Evolutionary conservation across 2,797 vertebrate species (phyloP), one percentile per base, ranked within the genome.

Genomic region (Acanthiza pusilla): DNA sequence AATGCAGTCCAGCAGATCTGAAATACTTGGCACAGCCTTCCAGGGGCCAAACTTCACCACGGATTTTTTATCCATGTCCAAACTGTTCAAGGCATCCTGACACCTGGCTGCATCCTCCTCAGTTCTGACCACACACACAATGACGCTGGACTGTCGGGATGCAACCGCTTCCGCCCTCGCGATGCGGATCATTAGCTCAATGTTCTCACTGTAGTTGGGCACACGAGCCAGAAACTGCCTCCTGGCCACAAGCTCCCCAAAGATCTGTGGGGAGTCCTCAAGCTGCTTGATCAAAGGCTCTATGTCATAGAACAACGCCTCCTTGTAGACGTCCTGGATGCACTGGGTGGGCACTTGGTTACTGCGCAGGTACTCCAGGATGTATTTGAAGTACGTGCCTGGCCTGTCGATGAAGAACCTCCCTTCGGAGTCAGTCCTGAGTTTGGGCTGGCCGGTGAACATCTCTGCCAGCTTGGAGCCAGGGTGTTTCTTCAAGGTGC

Each of bases 11-110:
- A 99, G 96, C 72, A 99, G 97, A 86, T 99, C 99, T 5, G 77
- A 29, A 25, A 97, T 97, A 11, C 92, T 88, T 0, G 98, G 98
- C 0, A 93, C 70, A 5, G 98, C 98, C 57, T 98, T 99, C 99
- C 99, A 99, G 7, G 99, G 99, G 5, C 99, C 99, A 8, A 99
- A 99, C 11, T 98, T 99, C 96, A 99, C 99, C 85, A 99, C 98
- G 0, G 99, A 99, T 55, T 98, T 98, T 94, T 98, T 99, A 21
- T 97, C 97, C 2, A 81, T 97, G 66, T 98, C 98, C 95, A 99
- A 96, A 81, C 93, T 94, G 66, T 85, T 97, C 79, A 99, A 79
- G 54, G 98, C 97, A 26, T 98, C 97, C 4, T 97, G 97, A 25
- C 98, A 98, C 45, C 74, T 96, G 23, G 94, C 92, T 0, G 97